Percentiles rank a stretch among this genome's conserved stretches.
These are phyloP conservation scores for Monodelphis domestica DNA, from an alignment of 2,797 vertebrate genomes.

Conservation along the genomic window DNA sequence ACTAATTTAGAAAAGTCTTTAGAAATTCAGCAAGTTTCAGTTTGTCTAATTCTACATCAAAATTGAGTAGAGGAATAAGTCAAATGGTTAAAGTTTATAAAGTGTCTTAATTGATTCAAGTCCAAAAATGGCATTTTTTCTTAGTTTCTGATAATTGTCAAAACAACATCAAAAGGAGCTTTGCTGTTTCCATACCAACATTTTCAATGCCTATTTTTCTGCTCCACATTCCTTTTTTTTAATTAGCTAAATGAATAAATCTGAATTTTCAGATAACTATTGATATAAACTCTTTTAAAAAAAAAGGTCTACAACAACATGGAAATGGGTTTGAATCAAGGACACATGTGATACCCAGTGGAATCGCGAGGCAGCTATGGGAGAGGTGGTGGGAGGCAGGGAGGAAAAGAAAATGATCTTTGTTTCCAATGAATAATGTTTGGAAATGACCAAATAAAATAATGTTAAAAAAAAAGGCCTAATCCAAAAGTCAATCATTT, in stretches of 20 bases:
- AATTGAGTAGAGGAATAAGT: constrained; percentile 19
- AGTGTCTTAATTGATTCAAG: neutral
- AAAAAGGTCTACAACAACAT: too few relatives aligned
- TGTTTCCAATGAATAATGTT: too few relatives aligned
- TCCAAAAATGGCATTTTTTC: constrained; percentile 9
- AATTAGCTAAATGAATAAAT: constrained; percentile 1
- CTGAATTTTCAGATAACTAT: constrained; percentile 37
- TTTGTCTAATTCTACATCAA: constrained; percentile 35
- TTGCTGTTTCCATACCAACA: neutral
- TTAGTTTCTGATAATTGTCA: constrained; percentile 13
- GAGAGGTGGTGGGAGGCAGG: too few relatives aligned
- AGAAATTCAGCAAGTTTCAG: constrained; percentile 35
- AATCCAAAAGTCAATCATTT: neutral
- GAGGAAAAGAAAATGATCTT: too few relatives aligned
- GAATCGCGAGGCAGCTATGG: too few relatives aligned
- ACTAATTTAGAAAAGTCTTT: constrained; percentile 27
- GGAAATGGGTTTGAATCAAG: too few relatives aligned
- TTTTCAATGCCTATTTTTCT: neutral
- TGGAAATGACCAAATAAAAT: too few relatives aligned
- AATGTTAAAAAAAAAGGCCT: too few relatives aligned
- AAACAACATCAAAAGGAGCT: constrained; percentile 11
- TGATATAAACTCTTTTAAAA: constrained; percentile 39
- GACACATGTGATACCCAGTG: too few relatives aligned
- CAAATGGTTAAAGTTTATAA: neutral
- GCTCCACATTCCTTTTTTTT: constrained; percentile 1